phyloP scores from a whole-genome alignment of 1,140 invertebrate species.

The Zeugodacus cucurbitae region DNA sequence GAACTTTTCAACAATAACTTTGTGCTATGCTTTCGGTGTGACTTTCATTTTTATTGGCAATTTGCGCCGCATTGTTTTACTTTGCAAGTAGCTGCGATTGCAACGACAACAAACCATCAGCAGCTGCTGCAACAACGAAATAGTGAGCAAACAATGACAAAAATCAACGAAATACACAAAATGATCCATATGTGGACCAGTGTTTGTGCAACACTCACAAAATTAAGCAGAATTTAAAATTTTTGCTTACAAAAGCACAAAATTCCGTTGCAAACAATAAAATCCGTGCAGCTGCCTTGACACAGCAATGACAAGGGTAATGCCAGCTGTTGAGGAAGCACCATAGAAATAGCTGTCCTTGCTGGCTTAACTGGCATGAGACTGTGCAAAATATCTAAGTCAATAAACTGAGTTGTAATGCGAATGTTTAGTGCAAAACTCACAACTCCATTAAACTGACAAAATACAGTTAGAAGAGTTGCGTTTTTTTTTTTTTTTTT shows the following conservation, averaged over 20 bases:
- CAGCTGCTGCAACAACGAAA: neutral
- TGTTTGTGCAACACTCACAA: neutral
- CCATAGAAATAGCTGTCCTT: neutral
- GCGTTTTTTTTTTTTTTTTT: too few species aligned
- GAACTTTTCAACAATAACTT: neutral
- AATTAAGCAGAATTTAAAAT: neutral
- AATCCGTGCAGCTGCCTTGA: neutral
- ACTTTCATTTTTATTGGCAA: slow-evolving; percentile 5
- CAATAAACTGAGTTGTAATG: neutral
- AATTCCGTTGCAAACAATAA: neutral
- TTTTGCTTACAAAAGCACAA: neutral
- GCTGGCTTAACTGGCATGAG: neutral
- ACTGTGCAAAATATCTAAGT: neutral
- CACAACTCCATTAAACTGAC: neutral
- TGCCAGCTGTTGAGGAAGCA: neutral
- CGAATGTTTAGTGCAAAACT: neutral
- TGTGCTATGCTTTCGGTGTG: neutral
- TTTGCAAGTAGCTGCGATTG: neutral
- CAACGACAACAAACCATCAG: neutral
- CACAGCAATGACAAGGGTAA: neutral
- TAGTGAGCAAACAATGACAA: neutral
- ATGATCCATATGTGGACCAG: neutral
- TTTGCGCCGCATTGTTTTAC: neutral
- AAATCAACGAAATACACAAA: neutral
- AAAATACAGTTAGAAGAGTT: neutral